Conservation (phyloP, 2,113 vertebrate genomes). For the Gadus macrocephalus region DNA sequence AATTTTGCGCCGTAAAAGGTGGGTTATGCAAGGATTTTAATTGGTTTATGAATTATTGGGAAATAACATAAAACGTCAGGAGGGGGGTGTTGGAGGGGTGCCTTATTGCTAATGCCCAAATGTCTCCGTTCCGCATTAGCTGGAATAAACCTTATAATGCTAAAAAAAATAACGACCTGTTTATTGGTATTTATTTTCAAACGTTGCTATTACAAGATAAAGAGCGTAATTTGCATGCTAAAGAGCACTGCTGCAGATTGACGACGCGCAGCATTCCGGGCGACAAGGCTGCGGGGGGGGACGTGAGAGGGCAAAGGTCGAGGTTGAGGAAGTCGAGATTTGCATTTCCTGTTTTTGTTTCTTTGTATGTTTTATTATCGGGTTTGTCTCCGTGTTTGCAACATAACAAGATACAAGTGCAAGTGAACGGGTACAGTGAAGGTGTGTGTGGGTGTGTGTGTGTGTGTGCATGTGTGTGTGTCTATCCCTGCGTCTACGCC, state of each 20-base stretch:
- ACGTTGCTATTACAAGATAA: conserved; percentile 13
- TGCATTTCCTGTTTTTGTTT: conserved; percentile 76
- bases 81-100: conserved; percentile 23
- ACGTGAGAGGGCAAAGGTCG: conserved; percentile 61
- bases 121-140: conserved; percentile 44
- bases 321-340: conserved; percentile 69
- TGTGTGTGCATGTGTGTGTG: conserved; percentile 19
- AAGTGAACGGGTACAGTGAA: background rate
- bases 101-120: conserved; percentile 25
- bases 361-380: conserved; percentile 80
- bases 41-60: conserved; percentile 67
- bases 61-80: conserved; percentile 44
- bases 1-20: conserved; percentile 61
- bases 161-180: background rate
- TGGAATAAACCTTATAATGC: conserved; percentile 16
- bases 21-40: conserved; percentile 61
- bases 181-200: conserved; percentile 15
- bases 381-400: conserved; percentile 72
- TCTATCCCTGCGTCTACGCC: too few species aligned
- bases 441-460: conserved; percentile 16
- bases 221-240: conserved; percentile 16
- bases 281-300: background rate
- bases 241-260: conserved; percentile 7
- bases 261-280: conserved; percentile 7
- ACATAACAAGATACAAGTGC: conserved; percentile 67